Base-by-base conservation (phyloP, 1,140 invertebrate genomes). In the Eubasilissa regina region DNA sequence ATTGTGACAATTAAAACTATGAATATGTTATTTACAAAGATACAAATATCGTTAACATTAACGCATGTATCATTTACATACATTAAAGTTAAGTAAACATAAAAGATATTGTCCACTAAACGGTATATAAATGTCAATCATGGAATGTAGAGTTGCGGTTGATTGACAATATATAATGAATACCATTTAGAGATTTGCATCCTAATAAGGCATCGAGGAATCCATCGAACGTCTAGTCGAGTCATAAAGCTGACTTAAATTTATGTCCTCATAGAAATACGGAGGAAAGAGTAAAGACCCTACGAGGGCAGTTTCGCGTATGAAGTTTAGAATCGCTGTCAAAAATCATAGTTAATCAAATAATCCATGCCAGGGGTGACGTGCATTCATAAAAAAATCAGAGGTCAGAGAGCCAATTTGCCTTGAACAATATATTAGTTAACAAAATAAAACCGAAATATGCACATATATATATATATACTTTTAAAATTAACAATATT, bases 81-180 rank as follows among this genome's bases (percentile, higher is more conserved):
- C 12, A 17, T 45, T 47, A 8, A 68, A 47, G 45, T 47, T 68
- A 47, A 44, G 64, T 47, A n/a, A 47, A n/a, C n/a, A 21, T 47
- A 68, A 17, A 44, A 47, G n/a, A 68, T 11, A 47, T 45, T 21
- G 44, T 47, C 64, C n/a, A n/a, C 64, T 68, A 45, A 19, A 45
- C 64, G 60, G 60, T 35, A 64, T n/a, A 64, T 64, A 25, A 64
- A 25, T 13, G 60, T 43, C 60, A 35, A 13, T 64, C 60, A 13
- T 43, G 7, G 64, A 15, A 19, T 68, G 15, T 21, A 73, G 12
- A 55, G 19, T 11, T 51, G 47, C 13, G 51, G 19, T 35, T 73
- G 68, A 73, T 73, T 73, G 68, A 73, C 68, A 73, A 73, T 55
- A 73, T 73, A 35, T 73, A 73, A 73, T 73, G 68, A 73, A 73